Evolutionary conservation across 2,113 vertebrate genomes (phyloP), one percentile per base, ranked within the genome.

Genomic region (Polyodon spathula): DNA sequence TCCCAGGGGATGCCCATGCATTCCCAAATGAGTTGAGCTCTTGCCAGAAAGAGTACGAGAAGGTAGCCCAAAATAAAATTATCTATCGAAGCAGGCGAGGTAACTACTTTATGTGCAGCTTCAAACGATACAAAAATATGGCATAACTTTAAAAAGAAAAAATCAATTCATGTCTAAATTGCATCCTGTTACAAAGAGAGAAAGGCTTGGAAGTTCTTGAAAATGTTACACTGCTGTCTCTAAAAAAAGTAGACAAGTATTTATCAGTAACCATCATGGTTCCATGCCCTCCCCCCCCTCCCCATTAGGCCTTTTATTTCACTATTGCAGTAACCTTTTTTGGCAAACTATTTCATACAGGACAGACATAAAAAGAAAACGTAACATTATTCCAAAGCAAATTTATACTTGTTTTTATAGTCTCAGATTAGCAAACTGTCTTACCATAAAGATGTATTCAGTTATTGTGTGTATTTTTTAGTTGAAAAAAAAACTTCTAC

Each of bases 361-460:
- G 27, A 27, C 27, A 27, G 27, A 27, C 2, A 27, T 27, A 27
- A 27, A 27, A 27, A 27, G 27, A 27, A 27, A 27, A 27, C 27
- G 3, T 3, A 27, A 3, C 27, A 27, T 27, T 27, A 27, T 27
- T 27, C 27, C 27, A 27, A 27, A 27, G 27, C 27, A 27, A 27
- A 27, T 27, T 1, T 27, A 86, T 83, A 86, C 83, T 85, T 84
- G 84, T 86, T 87, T 72, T 84, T 46, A 15, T 14, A 88, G 85
- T 27, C 64, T 72, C 65, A 80, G 76, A 81, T 81, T 78, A 81
- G 74, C 81, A 76, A 79, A 72, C 78, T 75, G 73, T 81, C 84
- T 82, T 78, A 77, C 79, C 79, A 75, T 78, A 84, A 84, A 79
- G 68, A 71, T 64, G 69, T 71, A 54, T 58, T 67, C 52, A 8